A percentile compares a stretch with the other conserved stretches of the same genome.
Conservation (phyloP, 2,888 invertebrate genomes). For the Encarsia formosa region DNA sequence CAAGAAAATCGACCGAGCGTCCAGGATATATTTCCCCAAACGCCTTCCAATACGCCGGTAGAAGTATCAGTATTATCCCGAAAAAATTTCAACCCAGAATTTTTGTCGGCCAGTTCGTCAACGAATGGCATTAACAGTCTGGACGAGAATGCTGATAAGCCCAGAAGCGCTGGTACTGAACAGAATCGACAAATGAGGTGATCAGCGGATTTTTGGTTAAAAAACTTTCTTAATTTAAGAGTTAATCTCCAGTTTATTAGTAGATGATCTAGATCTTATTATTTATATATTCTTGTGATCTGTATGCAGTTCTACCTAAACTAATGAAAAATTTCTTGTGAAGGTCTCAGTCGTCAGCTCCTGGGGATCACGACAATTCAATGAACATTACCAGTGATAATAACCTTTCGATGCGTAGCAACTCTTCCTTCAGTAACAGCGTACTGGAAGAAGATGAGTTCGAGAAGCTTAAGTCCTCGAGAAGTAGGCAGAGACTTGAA, state of each 20-base stretch:
- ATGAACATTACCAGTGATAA: conserved; percentile 30
- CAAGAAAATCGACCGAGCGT: conserved; percentile 51
- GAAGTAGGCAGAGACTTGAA: conserved; percentile 66
- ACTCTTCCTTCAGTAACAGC: conserved; percentile 32
- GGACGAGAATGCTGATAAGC: conserved; percentile 15
- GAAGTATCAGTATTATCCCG: conserved; percentile 56
- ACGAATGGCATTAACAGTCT: conserved; percentile 26
- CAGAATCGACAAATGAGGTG: background rate
- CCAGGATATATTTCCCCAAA: conserved; percentile 47
- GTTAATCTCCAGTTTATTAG: too few relatives aligned
- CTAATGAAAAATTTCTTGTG: conserved; percentile 5
- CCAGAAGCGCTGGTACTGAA: conserved; percentile 6
- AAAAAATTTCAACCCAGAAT: conserved; percentile 31
- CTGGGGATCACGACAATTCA: conserved; percentile 34
- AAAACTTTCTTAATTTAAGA: too few relatives aligned
- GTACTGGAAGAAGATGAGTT: conserved; percentile 63
- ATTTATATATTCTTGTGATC: too few relatives aligned
- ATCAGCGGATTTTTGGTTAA: too few relatives aligned
- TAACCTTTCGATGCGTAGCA: conserved; percentile 33
- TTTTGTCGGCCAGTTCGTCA: conserved; percentile 44
- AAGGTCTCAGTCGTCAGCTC: conserved; percentile 36
- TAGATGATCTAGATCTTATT: too few relatives aligned
- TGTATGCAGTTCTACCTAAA: too few relatives aligned
- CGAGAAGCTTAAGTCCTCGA: conserved; percentile 62
- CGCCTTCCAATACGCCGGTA: conserved; percentile 62